Percentiles rank a stretch among this genome's conserved stretches.
Conservation (phyloP, 2,113 vertebrate species). For the Nothocercus nigrocapillus region DNA sequence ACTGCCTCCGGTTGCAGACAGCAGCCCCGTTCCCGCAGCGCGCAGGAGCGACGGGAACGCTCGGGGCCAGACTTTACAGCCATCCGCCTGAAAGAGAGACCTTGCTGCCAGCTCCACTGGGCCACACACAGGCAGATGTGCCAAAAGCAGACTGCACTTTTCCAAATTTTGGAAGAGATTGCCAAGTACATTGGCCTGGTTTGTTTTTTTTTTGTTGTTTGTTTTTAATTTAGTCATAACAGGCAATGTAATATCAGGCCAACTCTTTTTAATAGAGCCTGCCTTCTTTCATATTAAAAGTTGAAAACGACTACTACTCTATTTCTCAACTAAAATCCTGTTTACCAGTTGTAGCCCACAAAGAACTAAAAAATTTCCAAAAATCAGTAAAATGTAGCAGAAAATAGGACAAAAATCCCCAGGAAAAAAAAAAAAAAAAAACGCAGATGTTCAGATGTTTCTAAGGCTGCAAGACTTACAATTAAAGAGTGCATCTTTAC, state of each 20-base stretch:
- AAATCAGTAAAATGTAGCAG: neutral
- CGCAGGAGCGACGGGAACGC: rapidly evolving
- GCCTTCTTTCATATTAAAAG: neutral
- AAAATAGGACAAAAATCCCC: neutral
- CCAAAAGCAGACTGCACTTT: neutral
- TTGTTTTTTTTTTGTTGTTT: neutral
- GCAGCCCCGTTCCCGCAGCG: neutral
- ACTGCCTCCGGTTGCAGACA: neutral
- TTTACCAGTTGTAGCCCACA: neutral
- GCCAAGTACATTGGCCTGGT: neutral
- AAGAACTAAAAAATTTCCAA: neutral
- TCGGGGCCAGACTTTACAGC: neutral
- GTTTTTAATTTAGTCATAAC: neutral
- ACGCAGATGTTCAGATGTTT: neutral
- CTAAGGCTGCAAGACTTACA: neutral
- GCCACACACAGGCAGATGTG: rapidly evolving
- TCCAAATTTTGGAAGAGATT: neutral
- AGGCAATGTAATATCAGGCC: neutral
- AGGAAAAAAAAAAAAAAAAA: neutral
- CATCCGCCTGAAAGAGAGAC: neutral
- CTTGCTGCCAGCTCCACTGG: neutral
- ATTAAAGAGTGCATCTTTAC: neutral
- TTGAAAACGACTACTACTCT: neutral
- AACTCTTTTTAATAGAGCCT: neutral
- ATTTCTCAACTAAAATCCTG: neutral